phyloP scores from a whole-genome alignment of 2,113 vertebrate genomes.

The Illadopsis cleaveri region DNA sequence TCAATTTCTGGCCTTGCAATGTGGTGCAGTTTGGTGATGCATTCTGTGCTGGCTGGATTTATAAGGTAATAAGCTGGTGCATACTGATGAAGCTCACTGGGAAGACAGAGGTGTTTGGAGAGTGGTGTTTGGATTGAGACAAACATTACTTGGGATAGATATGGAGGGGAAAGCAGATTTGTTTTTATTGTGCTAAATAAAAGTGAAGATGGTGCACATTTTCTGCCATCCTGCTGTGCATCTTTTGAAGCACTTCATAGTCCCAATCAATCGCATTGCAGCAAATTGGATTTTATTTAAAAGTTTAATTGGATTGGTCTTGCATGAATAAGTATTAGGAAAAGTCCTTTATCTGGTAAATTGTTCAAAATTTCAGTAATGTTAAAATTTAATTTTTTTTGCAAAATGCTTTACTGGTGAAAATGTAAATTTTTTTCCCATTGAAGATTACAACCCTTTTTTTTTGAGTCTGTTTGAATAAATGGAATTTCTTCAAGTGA shows the following conservation, averaged over 20 bases:
- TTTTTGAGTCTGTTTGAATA: background rate
- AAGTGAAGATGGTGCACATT: background rate
- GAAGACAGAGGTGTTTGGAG: background rate
- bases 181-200: background rate
- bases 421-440: background rate
- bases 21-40: background rate
- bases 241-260: background rate
- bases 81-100: background rate
- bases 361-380: background rate
- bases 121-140: background rate
- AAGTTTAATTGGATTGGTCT: slow-evolving; percentile 33
- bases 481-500: background rate
- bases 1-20: background rate
- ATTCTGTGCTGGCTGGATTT: background rate
- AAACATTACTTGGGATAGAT: background rate
- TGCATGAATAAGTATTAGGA: background rate
- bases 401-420: background rate
- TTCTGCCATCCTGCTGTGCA: background rate
- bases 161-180: background rate
- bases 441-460: background rate
- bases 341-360: slow-evolving; percentile 7
- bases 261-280: background rate
- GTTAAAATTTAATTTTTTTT: background rate
- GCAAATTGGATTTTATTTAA: slow-evolving; percentile 28
- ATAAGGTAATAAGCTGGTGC: background rate